Evolutionary conservation across 2,113 vertebrate genomes (phyloP).

Genomic region (Gymnobelideus leadbeateri): DNA sequence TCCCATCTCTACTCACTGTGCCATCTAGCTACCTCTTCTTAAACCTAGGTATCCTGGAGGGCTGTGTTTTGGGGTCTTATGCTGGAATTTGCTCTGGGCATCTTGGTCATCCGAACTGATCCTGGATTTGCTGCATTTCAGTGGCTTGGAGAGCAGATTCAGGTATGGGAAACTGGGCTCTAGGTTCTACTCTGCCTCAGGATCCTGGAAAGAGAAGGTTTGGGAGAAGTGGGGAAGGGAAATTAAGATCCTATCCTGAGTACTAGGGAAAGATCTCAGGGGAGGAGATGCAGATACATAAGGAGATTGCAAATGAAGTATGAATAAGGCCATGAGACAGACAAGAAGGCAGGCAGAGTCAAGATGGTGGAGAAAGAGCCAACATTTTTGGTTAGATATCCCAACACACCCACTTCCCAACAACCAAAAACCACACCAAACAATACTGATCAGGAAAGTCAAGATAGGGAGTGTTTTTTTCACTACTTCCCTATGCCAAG

Average conservation of each 20-base stretch:
- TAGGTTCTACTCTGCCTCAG: conserved; percentile 4
- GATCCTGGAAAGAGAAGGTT: neutral
- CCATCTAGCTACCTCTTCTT: conserved; percentile 54
- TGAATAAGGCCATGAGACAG: neutral
- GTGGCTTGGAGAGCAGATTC: conserved; percentile 94
- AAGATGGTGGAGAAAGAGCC: neutral
- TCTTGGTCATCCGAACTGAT: conserved; percentile 93
- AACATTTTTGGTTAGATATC: neutral
- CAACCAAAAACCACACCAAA: neutral
- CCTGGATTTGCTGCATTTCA: conserved; percentile 89
- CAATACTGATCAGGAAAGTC: neutral
- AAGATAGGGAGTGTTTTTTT: neutral
- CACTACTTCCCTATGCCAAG: neutral
- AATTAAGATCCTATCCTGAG: neutral
- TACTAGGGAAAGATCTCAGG: neutral
- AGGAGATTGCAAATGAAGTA: neutral
- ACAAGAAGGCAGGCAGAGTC: neutral
- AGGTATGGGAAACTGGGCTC: conserved; percentile 85
- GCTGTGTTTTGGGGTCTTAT: conserved; percentile 93
- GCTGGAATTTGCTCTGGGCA: conserved; percentile 91
- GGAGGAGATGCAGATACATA: conserved; percentile 22
- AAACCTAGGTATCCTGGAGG: conserved; percentile 90
- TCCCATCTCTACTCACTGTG: neutral
- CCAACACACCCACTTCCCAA: neutral
- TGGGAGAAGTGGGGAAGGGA: neutral